phyloP scores from a whole-genome alignment of 2,888 invertebrate species.

The Malthinus seriepunctatus region DNA sequence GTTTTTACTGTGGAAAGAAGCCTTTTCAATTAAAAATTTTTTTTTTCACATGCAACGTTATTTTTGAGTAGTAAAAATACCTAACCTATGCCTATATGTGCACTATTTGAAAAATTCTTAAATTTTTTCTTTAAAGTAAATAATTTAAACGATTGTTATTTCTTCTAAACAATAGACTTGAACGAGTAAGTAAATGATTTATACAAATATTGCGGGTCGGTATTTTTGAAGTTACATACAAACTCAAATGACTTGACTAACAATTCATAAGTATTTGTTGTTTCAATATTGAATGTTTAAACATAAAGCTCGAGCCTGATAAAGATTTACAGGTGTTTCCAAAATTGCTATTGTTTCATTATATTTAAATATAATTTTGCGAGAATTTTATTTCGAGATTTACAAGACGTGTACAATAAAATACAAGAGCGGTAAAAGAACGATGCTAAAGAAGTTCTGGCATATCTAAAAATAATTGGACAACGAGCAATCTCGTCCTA shows the following conservation, averaged over 20 bases:
- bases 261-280: constrained; percentile 18
- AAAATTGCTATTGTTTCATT: constrained; percentile 6
- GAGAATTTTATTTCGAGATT: neutral
- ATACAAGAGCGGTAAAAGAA: neutral
- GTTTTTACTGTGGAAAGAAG: too few species aligned
- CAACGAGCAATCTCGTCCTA: constrained; percentile 22
- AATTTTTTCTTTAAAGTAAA: constrained; percentile 1
- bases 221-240: constrained; percentile 25
- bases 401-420: constrained; percentile 1
- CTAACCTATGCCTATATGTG: neutral
- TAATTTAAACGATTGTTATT: constrained; percentile 16
- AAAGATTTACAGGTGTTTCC: constrained; percentile 13
- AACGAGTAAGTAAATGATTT: constrained; percentile 20
- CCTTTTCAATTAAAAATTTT: too few species aligned
- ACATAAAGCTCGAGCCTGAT: constrained; percentile 21
- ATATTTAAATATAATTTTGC: neutral
- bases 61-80: neutral
- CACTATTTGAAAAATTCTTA: constrained; percentile 7
- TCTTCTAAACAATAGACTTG: constrained; percentile 26
- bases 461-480: constrained; percentile 27
- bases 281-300: constrained; percentile 26
- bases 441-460: constrained; percentile 1
- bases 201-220: constrained; percentile 23
- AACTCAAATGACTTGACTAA: constrained; percentile 25
- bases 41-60: neutral